A percentile compares a stretch with the other conserved stretches of the same genome.
phyloP scores from a whole-genome alignment of 2,797 vertebrate genomes.

The Ptychobarbus kaznakovi region DNA sequence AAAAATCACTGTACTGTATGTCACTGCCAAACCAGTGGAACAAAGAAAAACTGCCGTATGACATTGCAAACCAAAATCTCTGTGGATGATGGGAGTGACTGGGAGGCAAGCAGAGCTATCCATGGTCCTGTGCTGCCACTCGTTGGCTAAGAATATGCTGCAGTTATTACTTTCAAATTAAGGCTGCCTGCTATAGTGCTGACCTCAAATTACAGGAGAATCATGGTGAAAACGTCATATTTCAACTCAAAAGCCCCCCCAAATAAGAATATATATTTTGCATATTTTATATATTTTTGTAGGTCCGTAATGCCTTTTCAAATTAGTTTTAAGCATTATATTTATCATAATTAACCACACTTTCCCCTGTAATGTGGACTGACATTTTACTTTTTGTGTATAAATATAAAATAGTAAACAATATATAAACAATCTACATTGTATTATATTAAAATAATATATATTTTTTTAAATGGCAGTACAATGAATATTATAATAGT shows the following conservation, averaged over 20 bases:
- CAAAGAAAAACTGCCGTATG: constrained; percentile 33
- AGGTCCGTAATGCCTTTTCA: not conserved
- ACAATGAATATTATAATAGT: not conserved
- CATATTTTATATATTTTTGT: not conserved
- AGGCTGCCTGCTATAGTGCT: not conserved
- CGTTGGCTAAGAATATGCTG: constrained; percentile 38
- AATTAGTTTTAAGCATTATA: not conserved
- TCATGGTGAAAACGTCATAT: not conserved
- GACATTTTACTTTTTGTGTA: not conserved
- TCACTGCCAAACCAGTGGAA: constrained; percentile 20
- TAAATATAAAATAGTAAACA: not conserved
- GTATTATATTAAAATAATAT: not conserved
- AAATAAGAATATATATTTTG: not conserved
- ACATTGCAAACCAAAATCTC: constrained; percentile 36
- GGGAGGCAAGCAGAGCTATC: constrained; percentile 41
- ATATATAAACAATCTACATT: not conserved
- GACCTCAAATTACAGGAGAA: not conserved
- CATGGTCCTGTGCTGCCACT: constrained; percentile 49
- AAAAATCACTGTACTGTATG: constrained; percentile 32
- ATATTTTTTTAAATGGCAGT: not conserved
- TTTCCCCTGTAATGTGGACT: not conserved
- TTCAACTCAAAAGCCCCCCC: not conserved
- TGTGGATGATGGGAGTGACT: constrained; percentile 43
- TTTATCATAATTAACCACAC: not conserved
- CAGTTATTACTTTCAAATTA: constrained; percentile 1